Percentiles rank a stretch among this genome's conserved stretches.
Conservation (phyloP, 2,113 vertebrate species). For the Arizona elegans region DNA sequence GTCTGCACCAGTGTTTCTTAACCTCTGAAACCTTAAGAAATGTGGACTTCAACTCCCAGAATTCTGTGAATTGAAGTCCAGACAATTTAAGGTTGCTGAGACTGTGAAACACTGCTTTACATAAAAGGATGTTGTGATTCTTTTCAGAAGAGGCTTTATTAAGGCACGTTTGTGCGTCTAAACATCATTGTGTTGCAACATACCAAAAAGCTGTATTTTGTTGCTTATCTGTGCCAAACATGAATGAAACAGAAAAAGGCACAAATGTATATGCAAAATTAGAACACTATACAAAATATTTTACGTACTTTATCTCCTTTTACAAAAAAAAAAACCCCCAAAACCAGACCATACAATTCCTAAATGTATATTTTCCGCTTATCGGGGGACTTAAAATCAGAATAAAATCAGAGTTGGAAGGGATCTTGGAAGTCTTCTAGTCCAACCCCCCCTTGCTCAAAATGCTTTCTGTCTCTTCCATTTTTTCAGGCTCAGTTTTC, state of each 20-base stretch:
- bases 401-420: not conserved
- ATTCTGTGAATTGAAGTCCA: not conserved
- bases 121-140: not conserved
- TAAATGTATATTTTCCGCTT: not conserved
- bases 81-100: not conserved
- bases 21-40: not conserved
- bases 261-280: not conserved
- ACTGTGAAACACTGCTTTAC: not conserved
- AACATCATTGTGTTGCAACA: not conserved
- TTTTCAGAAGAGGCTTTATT: not conserved
- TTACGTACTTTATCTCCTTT: too few relatives aligned
- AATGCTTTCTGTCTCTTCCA: not conserved
- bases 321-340: not conserved
- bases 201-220: too few relatives aligned
- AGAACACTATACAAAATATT: not conserved
- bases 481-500: conserved; percentile 81
- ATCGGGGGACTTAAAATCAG: not conserved
- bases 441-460: not conserved
- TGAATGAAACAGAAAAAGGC: not conserved
- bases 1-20: not conserved
- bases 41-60: not conserved
- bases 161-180: not conserved
- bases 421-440: not conserved
- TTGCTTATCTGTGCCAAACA: not conserved
- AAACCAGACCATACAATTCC: not conserved